These are phyloP conservation scores for Sprattus sprattus DNA, from an alignment of 2,113 vertebrate species.

Conservation along the genomic window DNA sequence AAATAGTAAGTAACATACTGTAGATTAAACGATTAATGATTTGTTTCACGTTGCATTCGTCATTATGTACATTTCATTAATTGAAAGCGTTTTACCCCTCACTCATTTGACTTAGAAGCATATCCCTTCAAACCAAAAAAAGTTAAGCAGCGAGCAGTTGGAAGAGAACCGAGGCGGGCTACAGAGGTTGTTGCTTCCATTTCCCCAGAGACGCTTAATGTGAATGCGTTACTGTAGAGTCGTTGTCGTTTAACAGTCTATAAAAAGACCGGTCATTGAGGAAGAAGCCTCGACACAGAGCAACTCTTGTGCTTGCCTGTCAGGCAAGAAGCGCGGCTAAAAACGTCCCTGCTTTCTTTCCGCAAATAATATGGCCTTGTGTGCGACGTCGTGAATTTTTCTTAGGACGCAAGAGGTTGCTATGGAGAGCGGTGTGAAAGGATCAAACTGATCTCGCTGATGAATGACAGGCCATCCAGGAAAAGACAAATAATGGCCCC, in stretches of 20 bases:
- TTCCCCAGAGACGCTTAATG: conserved; percentile 60
- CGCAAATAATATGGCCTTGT: conserved; percentile 71
- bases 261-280: conserved; percentile 69
- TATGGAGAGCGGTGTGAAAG: conserved; percentile 77
- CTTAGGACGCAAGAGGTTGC: conserved; percentile 73
- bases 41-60: background rate
- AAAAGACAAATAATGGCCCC: conserved; percentile 64
- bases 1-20: no score
- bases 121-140: background rate
- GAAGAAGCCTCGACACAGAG: conserved; percentile 63
- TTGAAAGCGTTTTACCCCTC: background rate
- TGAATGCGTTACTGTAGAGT: conserved; percentile 66
- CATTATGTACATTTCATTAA: background rate
- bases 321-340: conserved; percentile 60
- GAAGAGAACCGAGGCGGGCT: background rate
- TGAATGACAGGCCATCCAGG: conserved; percentile 71
- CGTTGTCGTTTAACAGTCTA: conserved; percentile 68
- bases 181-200: background rate
- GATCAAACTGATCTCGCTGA: conserved; percentile 74
- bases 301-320: conserved; percentile 68
- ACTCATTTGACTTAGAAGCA: background rate
- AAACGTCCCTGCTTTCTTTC: conserved; percentile 63
- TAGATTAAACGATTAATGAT: no score
- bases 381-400: conserved; percentile 77
- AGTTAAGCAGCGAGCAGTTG: background rate